These are phyloP conservation scores for Meliscaeva auricollis DNA, from an alignment of 2,888 invertebrate genomes.

Conservation along the genomic window DNA sequence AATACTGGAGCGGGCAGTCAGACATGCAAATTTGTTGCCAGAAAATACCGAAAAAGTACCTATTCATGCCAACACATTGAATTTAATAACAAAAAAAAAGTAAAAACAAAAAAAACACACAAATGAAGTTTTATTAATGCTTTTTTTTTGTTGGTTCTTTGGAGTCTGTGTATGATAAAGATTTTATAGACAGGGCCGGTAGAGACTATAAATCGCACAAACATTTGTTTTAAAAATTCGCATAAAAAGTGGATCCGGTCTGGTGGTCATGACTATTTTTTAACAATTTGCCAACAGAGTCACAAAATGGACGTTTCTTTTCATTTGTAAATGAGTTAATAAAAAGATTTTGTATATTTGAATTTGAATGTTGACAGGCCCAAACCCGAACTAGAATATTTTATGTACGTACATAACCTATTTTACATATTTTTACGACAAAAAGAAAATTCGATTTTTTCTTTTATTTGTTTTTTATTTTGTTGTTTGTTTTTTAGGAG, in stretches of 20 bases:
- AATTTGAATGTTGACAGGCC: not conserved
- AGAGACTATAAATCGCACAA: slow-evolving; percentile 36
- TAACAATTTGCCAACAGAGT: slow-evolving; percentile 25
- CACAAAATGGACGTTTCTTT: not conserved
- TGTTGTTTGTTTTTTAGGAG: too few relatives aligned
- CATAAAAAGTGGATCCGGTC: slow-evolving; percentile 32
- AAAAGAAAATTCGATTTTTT: not conserved
- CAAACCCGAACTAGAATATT: not conserved
- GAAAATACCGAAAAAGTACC: slow-evolving; percentile 21
- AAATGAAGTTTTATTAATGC: slow-evolving; percentile 17
- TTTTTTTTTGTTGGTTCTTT: slow-evolving; percentile 26
- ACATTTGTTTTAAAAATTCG: slow-evolving; percentile 20
- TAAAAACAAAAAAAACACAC: slow-evolving; percentile 13
- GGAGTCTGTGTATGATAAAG: slow-evolving; percentile 5
- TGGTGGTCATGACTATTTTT: slow-evolving; percentile 8
- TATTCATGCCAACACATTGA: slow-evolving; percentile 18
- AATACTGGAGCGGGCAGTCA: slow-evolving; percentile 33
- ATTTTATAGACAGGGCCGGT: slow-evolving; percentile 23
- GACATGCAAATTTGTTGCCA: slow-evolving; percentile 37
- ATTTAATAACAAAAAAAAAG: not conserved
- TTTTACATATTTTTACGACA: slow-evolving; percentile 9
- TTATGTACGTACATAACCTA: too few relatives aligned
- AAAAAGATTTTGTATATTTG: slow-evolving; percentile 1
- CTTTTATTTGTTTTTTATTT: not conserved
- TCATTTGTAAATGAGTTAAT: not conserved